A percentile compares a stretch with the other conserved stretches of the same genome.
Evolutionary conservation across 2,888 invertebrate genomes (phyloP).

Genomic region (Mythimna vitellina): DNA sequence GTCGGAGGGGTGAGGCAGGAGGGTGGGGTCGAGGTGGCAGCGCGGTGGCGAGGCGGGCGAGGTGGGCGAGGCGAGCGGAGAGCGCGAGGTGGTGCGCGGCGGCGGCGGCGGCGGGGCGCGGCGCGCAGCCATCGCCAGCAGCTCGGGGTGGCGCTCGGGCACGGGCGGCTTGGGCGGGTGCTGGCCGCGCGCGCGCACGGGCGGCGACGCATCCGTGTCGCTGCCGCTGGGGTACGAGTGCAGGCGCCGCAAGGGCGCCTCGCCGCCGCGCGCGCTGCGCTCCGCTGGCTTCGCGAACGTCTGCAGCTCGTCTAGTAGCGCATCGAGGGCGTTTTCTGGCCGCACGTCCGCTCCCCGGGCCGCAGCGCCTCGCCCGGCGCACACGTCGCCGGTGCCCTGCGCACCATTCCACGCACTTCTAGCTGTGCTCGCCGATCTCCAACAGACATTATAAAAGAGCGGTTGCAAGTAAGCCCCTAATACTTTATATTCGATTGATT

Average conservation of each 20-base stretch:
- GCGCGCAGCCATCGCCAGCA: conserved; percentile 93
- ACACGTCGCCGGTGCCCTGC: conserved; percentile 83
- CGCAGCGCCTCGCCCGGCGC: conserved; percentile 77
- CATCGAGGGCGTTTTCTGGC: conserved; percentile 99
- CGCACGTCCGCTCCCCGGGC: conserved; percentile 87
- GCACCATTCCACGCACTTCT: conserved; percentile 85
- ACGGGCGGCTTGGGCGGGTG: conserved; percentile 94
- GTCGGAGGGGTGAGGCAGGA: conserved; percentile 61
- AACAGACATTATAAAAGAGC: conserved; percentile 80
- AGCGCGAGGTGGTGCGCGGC: conserved; percentile 97
- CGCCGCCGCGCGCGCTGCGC: conserved; percentile 73
- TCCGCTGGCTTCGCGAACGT: conserved; percentile 94
- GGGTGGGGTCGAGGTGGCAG: conserved; percentile 77
- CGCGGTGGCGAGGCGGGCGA: conserved; percentile 92
- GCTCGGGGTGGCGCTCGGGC: conserved; percentile 95
- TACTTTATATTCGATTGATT: conserved; percentile 19
- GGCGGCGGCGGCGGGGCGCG: conserved; percentile 97
- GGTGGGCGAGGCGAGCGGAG: conserved; percentile 96
- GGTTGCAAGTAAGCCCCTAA: conserved; percentile 76
- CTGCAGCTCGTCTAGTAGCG: conserved; percentile 98
- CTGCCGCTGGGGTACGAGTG: conserved; percentile 97
- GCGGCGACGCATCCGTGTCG: conserved; percentile 95
- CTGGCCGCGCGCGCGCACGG: conserved; percentile 92
- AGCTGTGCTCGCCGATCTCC: conserved; percentile 80
- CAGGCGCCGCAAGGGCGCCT: conserved; percentile 93